Base-by-base conservation (phyloP, 2,888 invertebrate genomes). In the Parthenolecanium corni region DNA sequence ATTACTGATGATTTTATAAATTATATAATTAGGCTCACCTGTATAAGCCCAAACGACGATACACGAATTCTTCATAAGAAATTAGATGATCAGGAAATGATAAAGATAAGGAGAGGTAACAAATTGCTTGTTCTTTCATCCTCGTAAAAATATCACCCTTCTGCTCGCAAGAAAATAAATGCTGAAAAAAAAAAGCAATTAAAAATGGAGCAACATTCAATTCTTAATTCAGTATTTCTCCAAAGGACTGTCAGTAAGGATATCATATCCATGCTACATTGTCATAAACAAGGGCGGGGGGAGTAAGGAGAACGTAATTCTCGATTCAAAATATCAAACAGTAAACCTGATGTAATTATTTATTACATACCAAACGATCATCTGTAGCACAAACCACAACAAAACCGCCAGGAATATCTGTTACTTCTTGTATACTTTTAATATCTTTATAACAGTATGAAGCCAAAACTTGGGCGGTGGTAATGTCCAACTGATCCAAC, bases 371-470 rank as follows among this genome's bases (percentile, higher is more conserved):
- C 68, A 95, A 77, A 62, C 96, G 80, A 67, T 90, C 89, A 73
- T 93, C 94, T 6, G 91, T 92, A 54, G 92, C 92, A 67, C 88
- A 85, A 24, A 91, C 90, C 68, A 97, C 79, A 6, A 90, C 89
- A 74, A 97, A 90, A 38, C 92, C 95, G 67, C 91, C 90, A n/a
- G 89, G 83, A 71, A 87, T 86, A 75, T 96, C 93, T 69, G 86
- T 82, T 61, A 95, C 83, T 69, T 87, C 83, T 21, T 81, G 79
- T 67, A 92, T 77, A 65, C 85, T 85, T 72, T 87, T 86, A 69
- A 92, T 86, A 73, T 91, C 89, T 73, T 89, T 89, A 74, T 84
- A 92, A 75, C 81, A 81, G 72, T 92, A 92, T 69, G 85, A 84
- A 38, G 92, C 88, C 61, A 95, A 76, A 21, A 88, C 75, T 66